Evolutionary conservation across 2,888 invertebrate species (phyloP).

Genomic region (Graphium colonna): DNA sequence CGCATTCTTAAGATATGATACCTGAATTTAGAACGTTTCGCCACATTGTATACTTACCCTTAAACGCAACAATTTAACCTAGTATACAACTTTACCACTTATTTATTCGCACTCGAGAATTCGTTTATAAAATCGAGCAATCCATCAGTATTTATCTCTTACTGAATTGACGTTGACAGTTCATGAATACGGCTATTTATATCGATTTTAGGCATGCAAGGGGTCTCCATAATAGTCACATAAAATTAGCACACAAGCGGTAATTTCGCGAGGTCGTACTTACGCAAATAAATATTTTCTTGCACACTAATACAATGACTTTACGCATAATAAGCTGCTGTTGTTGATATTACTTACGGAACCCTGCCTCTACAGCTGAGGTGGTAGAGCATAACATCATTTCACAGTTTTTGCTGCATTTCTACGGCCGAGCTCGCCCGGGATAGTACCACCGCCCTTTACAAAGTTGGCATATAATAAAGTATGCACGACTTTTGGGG

Average conservation of each 20-base stretch:
- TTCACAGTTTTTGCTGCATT: too few relatives aligned
- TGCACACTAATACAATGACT: neutral
- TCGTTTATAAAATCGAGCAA: neutral
- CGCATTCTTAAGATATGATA: too few relatives aligned
- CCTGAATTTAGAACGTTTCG: too few relatives aligned
- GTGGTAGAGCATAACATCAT: too few relatives aligned
- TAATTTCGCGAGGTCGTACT: slow-evolving; percentile 5
- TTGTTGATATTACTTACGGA: too few relatives aligned
- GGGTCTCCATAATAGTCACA: slow-evolving; percentile 3
- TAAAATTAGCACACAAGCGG: slow-evolving; percentile 21
- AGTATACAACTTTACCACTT: neutral
- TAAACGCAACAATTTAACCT: neutral
- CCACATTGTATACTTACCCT: neutral
- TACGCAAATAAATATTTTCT: slow-evolving; percentile 10
- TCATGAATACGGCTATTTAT: slow-evolving; percentile 5
- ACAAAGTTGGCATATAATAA: too few relatives aligned
- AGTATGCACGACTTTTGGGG: too few relatives aligned
- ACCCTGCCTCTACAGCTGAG: too few relatives aligned
- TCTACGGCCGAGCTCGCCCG: too few relatives aligned
- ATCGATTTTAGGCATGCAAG: slow-evolving; percentile 10
- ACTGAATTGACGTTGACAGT: neutral
- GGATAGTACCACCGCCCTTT: too few relatives aligned
- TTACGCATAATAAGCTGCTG: neutral
- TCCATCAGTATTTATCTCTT: neutral
- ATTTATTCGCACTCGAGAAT: neutral